Base-by-base conservation (phyloP, 1,140 invertebrate species). In the Wiebesia pumilae region DNA sequence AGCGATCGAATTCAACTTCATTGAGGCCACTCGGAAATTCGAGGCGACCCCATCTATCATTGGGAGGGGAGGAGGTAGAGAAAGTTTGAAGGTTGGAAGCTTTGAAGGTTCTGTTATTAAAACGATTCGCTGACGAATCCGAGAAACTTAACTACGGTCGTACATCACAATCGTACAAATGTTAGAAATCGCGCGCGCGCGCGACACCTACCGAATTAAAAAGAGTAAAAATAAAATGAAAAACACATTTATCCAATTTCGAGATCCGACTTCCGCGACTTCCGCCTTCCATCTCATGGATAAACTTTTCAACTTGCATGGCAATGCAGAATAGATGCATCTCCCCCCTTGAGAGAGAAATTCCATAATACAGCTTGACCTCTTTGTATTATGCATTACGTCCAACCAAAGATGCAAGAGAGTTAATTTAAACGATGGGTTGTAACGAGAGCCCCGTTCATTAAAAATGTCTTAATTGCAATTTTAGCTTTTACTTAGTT, bases 91-190 rank as follows among this genome's bases (percentile, higher is more conserved):
- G 38, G 82, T 75, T 75, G 27, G 33, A 81, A 69, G 62, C 33
- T 79, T 54, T 10, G 75, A 51, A 69, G 79, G 67, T 75, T 81
- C 33, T 73, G 54, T 86, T 86, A 86, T 82, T 78, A 83, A 86
- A 83, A 67, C 80, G 85, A 86, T 69, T 82, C 71, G 80, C 85
- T 78, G 85, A 82, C 85, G 85, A 86, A 69, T 86, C 16, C 54
- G 80, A 33, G 83, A 83, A 86, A 86, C 35, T 86, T 75, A 24
- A 19, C 24, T 35, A 12, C 0, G 16, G 40, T 81, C 84, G 77
- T 85, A 85, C 33, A 86, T 81, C 78, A 86, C n/a, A n/a, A n/a
- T n/a, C n/a, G n/a, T n/a, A n/a, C n/a, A n/a, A n/a, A n/a, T n/a
- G n/a, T n/a, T n/a, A 65, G 43, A 35, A 38, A 27, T 51, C 30